Evolutionary conservation across 2,888 invertebrate species (phyloP).

Genomic region (Clitarchus hookeri): DNA sequence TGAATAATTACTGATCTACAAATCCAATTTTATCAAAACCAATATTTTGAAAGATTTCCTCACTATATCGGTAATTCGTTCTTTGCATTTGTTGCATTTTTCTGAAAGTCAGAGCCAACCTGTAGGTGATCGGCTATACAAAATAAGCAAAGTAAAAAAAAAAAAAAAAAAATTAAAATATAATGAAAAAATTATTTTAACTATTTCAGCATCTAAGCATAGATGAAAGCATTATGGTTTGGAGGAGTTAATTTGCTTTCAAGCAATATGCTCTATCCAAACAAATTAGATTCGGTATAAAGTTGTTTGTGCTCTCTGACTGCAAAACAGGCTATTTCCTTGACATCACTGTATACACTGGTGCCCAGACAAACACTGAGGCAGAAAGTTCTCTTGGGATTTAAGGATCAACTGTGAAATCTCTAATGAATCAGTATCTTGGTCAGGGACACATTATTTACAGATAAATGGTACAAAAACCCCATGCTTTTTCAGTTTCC

Average conservation of each 20-base stretch:
- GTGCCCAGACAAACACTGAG: neutral
- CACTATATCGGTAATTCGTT: neutral
- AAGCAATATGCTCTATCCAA: neutral
- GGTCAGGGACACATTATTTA: neutral
- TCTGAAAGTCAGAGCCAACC: neutral
- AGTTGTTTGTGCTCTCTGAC: constrained; percentile 19
- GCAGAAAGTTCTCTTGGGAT: neutral
- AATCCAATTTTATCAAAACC: neutral
- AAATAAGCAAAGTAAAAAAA: neutral
- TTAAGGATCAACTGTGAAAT: neutral
- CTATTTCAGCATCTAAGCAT: neutral
- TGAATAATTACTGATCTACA: neutral
- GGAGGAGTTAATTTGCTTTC: neutral
- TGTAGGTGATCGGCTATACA: neutral
- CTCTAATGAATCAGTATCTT: neutral
- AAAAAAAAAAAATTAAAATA: neutral
- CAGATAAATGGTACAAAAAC: neutral
- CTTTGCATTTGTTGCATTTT: neutral
- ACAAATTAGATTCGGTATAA: neutral
- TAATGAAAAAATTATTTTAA: too few species aligned
- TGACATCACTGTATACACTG: neutral
- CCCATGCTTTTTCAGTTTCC: neutral
- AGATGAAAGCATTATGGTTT: neutral
- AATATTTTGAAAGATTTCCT: neutral
- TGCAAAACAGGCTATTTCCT: neutral